Evolutionary conservation across 2,888 invertebrate genomes (phyloP), one percentile per base, ranked within the genome.

Genomic region (Allolobophora icterica): DNA sequence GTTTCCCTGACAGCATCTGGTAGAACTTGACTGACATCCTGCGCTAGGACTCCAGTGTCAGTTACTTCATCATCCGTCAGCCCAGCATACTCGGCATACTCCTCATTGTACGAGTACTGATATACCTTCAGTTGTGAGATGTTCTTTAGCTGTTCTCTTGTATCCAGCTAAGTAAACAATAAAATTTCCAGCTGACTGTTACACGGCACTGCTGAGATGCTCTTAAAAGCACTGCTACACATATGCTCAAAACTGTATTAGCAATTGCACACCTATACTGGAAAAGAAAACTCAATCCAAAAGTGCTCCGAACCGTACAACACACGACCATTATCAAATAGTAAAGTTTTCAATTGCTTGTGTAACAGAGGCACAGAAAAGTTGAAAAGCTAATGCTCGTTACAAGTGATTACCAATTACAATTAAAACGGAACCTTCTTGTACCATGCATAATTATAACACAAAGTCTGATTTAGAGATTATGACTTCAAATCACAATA

Each of bases 31-130:
- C 97, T 96, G 30, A 99, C 97, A 95, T 99, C 99, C 95, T 99
- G 99, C 0, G 99, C 99, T 92, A 99, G 97, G 0, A 98, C 98
- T 0, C 99, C 99, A 0, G 99, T 99, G 95, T 98, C 95, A 13
- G 96, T 95, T 19, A 96, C 95, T 6, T 97, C 97, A 92, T 96
- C 96, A 91, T 97, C 97, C 11, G 97, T 96, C 91, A 98, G 95
- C 0, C 99, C 98, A 13, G 94, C 94, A 42, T 93, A 93, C 45
- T 97, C 96, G 0, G 99, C 98, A 95, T 98, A 98, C 91, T 98
- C 96, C 97, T 40, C 97, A 97, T 94, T 97, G 95, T 98, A 98
- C 94, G 97, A 97, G 95, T 98, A 99, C 92, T 97, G 97, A 91
- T 99, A 99, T 21, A 99, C 97, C 91, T 98, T 96, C 92, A 99